Evolutionary conservation across 1,140 invertebrate genomes (phyloP), one percentile per base, ranked within the genome.

Genomic region (Harlomillsia oculata): DNA sequence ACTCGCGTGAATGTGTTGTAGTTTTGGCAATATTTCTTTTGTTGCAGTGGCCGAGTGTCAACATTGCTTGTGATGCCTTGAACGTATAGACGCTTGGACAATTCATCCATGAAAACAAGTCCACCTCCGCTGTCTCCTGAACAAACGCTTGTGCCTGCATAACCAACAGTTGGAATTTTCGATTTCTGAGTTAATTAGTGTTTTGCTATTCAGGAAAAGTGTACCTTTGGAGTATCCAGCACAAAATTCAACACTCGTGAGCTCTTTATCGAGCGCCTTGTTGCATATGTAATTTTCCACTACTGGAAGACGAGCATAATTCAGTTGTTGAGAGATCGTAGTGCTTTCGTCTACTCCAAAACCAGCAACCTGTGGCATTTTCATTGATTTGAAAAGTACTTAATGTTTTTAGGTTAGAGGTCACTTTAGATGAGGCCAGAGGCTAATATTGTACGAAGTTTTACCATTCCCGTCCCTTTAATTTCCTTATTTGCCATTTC

Each of bases 401-500:
- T 20, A 13, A 23, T 43, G 1, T 28, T 25, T 16, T 43, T n/a
- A n/a, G n/a, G n/a, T n/a, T n/a, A n/a, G n/a, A n/a, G n/a, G n/a
- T n/a, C n/a, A n/a, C n/a, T n/a, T n/a, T n/a, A n/a, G n/a, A n/a
- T n/a, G n/a, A n/a, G n/a, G n/a, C n/a, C n/a, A n/a, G n/a, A n/a
- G n/a, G n/a, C 5, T 30, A 9, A 30, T 25, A 9, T 34, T 20
- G 5, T 2, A 34, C 18, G 20, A 8, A 25, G 25, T 25, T 8
- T 25, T 51, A 57, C 55, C 55, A 51, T 30, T 16, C 56, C 56
- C 5, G 41, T 45, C 46, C 56, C 56, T 34, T 4, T 32, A 28
- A 58, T 30, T 45, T 58, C 45, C 18, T 52, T 58, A 16, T 58
- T 58, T 16, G 56, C 49, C 56, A 58, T 58, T 26, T 46, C 56